Base-by-base conservation (phyloP, 2,888 invertebrate genomes). In the Eristalis intricaria region DNA sequence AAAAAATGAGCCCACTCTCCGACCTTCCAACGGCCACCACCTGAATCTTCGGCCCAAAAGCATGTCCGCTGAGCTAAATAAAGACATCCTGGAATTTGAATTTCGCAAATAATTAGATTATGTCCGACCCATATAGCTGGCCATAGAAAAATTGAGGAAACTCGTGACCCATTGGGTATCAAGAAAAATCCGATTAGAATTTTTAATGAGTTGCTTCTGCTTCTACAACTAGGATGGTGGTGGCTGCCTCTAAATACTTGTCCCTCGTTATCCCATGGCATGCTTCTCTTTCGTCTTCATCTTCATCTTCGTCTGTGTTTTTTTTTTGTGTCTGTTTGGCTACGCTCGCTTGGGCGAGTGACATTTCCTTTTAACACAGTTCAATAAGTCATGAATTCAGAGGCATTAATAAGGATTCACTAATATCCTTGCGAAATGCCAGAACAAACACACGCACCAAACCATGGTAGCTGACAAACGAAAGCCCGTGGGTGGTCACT, bases 381-480 rank as follows among this genome's bases (percentile, higher is more conserved):
- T 87, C 87, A 87, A 87, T 87, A 87, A 87, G 87, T 87, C 87
- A 87, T 87, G 87, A 87, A 87, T 87, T 87, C 79, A 69, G 32
- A 78, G 32, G 87, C 87, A 87, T 87, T 87, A 87, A 87, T 87
- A 87, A 87, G 84, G 84, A 87, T 73, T 68, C 84, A 84, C 87
- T 80, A 87, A 80, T 87, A 83, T 87, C 79, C 87, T 80, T 71
- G 50, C 79, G 73, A 79, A 87, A 87, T 68, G 56, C 29, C 65
- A 77, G 70, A 82, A 73, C 60, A 82, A 77, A 73, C 68, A 76
- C 32, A 32, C 75, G 75, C 75, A 40, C 63, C 26, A 29, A 32
- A 69, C 50, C 50, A 26, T 68, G 61, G 66, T 74, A 35, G 61
- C 74, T 13, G 19, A 13, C 32, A 50, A 68, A 29, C 61, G 66